phyloP scores from a whole-genome alignment of 2,888 invertebrate species.

The Dastarcus helophoroides region DNA sequence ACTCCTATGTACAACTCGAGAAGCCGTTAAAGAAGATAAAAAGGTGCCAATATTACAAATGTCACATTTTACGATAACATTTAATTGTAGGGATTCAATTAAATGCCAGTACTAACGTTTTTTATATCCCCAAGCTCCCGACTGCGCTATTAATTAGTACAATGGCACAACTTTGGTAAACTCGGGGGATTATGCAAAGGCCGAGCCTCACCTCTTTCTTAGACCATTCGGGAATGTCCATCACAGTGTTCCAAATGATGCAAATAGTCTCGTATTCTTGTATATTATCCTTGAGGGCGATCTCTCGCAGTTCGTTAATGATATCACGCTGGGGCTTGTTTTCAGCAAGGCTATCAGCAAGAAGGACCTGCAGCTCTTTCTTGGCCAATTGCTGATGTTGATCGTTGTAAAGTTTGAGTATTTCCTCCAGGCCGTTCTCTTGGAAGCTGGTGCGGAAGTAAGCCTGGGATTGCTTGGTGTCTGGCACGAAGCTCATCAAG shows the following conservation, averaged over 20 bases:
- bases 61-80: conserved; percentile 24
- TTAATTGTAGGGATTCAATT: conserved; percentile 13
- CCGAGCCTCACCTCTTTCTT: conserved; percentile 65
- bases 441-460: conserved; percentile 56
- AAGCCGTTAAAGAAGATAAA: too few relatives aligned
- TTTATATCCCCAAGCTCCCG: conserved; percentile 17
- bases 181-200: too few relatives aligned
- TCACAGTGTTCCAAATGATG: conserved; percentile 80
- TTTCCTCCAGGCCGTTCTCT: conserved; percentile 38
- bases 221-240: conserved; percentile 96
- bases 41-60: too few relatives aligned
- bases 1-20: too few relatives aligned
- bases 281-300: conserved; percentile 70
- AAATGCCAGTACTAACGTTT: conserved; percentile 26
- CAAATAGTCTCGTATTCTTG: conserved; percentile 71
- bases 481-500: conserved; percentile 86
- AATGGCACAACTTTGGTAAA: too few relatives aligned
- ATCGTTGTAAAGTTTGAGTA: conserved; percentile 64
- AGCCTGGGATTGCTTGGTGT: conserved; percentile 86
- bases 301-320: conserved; percentile 74
- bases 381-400: conserved; percentile 77
- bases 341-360: conserved; percentile 79
- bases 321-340: conserved; percentile 79
- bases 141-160: too few relatives aligned
- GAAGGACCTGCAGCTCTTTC: conserved; percentile 59